Percentiles rank a stretch among this genome's conserved stretches.
phyloP scores from a whole-genome alignment of 2,797 vertebrate species.

The Australoheros facetus region DNA sequence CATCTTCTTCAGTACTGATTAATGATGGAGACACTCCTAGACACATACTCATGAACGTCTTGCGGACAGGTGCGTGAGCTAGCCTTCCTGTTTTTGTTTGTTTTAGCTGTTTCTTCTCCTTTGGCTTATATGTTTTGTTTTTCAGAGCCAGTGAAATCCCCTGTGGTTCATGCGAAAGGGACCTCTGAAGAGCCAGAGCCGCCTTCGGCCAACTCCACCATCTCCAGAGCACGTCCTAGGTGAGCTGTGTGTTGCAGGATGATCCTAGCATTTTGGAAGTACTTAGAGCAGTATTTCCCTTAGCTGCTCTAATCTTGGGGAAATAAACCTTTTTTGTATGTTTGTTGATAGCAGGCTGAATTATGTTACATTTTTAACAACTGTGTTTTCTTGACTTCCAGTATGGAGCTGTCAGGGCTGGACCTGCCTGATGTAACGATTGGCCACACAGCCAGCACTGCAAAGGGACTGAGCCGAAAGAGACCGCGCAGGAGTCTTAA shows the following conservation, averaged over 20 bases:
- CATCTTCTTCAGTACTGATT: conserved; percentile 27
- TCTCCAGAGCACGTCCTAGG: conserved; percentile 55
- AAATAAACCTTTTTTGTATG: not conserved
- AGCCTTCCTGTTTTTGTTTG: not conserved
- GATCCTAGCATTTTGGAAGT: not conserved
- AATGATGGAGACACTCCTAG: conserved; percentile 71
- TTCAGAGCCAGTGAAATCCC: conserved; percentile 75
- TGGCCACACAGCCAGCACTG: conserved; percentile 41
- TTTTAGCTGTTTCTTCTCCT: not conserved
- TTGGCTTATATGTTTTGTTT: not conserved
- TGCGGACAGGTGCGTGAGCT: conserved; percentile 62
- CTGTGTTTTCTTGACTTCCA: conserved; percentile 44
- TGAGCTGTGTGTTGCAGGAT: conserved; percentile 26
- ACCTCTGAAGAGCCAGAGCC: conserved; percentile 21
- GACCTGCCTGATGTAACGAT: conserved; percentile 78
- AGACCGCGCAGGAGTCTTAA: conserved; percentile 72
- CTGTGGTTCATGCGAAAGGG: conserved; percentile 65
- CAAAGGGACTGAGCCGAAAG: conserved; percentile 76
- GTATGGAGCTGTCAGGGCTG: conserved; percentile 71
- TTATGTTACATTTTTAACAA: not conserved
- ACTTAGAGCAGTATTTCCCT: not conserved
- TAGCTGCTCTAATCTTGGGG: not conserved
- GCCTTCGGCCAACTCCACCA: conserved; percentile 36
- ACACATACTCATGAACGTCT: conserved; percentile 70
- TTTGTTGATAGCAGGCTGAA: not conserved